Base-by-base conservation (phyloP, 2,797 vertebrate genomes). In the Crocodylus rhombifer region DNA sequence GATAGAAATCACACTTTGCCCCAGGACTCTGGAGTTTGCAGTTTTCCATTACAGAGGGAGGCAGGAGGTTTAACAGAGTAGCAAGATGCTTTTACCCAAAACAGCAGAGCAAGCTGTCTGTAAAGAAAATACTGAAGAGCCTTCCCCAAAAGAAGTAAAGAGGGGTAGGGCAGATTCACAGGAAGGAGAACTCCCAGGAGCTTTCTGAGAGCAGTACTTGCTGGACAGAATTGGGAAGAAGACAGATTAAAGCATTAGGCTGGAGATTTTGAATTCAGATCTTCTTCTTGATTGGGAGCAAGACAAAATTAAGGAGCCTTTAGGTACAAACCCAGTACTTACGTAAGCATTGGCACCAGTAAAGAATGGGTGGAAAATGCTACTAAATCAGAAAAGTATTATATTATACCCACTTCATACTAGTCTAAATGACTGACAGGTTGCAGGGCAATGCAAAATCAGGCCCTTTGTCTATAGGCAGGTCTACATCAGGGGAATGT, bases 1-100 rank as follows among this genome's bases (percentile, higher is more conserved):
- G 25, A 63, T 30, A 20, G 2, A 64, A 56, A 23, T 55, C 63
- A 7, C 57, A 55, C 58, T 78, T 63, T n/a, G 60, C 30, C 57
- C 61, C 87, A 76, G 36, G 36, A 33, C 51, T 71, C 8, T 18
- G 62, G 23, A 60, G 7, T 36, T 80, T 77, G 75, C 61, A 76
- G 16, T 23, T 13, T 15, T 5, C 55, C 6, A 14, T 18, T n/a
- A 4, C 77, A 2, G 71, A 63, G 62, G 11, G 42, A 0, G 0
- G 6, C 6, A 60, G 20, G 63, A 89, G 63, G 57, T 2, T 58
- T 51, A 23, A 33, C 60, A 92, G 77, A 17, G 13, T 62, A 28
- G 75, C 20, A n/a, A 33, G 75, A 14, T 18, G 62, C 2, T 64
- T 51, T 16, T 63, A 7, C 13, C 21, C 77, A 4, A 75, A 63